These are phyloP conservation scores for Neotoma lepida DNA, from an alignment of 2,113 vertebrate species.

Conservation along the genomic window DNA sequence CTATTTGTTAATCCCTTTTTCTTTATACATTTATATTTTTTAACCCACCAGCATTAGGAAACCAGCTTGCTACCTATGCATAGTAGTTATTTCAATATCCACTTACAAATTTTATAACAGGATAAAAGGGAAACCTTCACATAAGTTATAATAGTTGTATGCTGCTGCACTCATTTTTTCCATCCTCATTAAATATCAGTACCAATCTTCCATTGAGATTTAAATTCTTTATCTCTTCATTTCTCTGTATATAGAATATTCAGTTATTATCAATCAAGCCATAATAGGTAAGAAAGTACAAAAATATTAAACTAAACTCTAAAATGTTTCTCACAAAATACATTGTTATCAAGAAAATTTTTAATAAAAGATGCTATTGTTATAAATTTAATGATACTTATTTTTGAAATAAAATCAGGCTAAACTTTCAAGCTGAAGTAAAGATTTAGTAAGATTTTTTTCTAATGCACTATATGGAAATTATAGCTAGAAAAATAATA, in stretches of 20 bases:
- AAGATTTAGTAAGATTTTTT: constrained; percentile 4
- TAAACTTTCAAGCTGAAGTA: not conserved
- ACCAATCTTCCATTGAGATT: not conserved
- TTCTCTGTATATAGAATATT: constrained; percentile 11
- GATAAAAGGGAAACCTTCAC: constrained; percentile 32
- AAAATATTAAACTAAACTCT: constrained; percentile 56
- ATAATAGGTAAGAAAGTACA: not conserved
- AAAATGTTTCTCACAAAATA: constrained; percentile 33
- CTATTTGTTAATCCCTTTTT: constrained; percentile 73
- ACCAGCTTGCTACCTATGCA: constrained; percentile 50
- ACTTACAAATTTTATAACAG: constrained; percentile 48
- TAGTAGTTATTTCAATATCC: constrained; percentile 54
- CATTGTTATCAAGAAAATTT: not conserved
- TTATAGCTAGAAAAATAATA: constrained; percentile 1
- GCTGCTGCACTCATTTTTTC: constrained; percentile 58
- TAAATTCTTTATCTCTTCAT: constrained; percentile 12
- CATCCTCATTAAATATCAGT: constrained; percentile 56
- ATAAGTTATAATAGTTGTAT: constrained; percentile 13
- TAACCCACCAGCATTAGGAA: constrained; percentile 65
- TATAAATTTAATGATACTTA: constrained; percentile 8
- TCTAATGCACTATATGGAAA: not conserved
- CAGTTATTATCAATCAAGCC: not conserved
- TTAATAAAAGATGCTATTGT: constrained; percentile 37
- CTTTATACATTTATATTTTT: constrained; percentile 78
- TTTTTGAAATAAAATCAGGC: constrained; percentile 22